Base-by-base conservation (phyloP, 37 sponge, comb jelly and placozoan genomes). In the Ianthella basta region DNA sequence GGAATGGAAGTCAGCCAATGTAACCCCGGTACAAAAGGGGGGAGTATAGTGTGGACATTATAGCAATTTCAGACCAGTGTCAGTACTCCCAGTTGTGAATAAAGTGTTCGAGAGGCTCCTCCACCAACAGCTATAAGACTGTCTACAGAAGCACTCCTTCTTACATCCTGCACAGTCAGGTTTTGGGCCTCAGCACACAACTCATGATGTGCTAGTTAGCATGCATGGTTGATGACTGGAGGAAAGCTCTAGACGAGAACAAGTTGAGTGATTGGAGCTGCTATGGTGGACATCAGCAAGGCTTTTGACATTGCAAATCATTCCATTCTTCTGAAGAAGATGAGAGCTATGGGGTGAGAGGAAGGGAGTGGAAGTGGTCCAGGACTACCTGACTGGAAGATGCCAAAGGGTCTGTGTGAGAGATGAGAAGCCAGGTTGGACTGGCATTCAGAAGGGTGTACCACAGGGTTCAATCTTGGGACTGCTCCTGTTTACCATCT, bases 401-500 rank as follows among this genome's bases (percentile, higher is more conserved):
- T n/a, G 25, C 6, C 82, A 87, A 53, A 38, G 82, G 36, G 74
- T 68, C 16, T 72, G 82, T 72, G 72, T 87, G 6, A 39, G 40
- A 20, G 25, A 27, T n/a, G 70, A 36, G 0, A 38, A 20, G 14
- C 55, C 73, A 16, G 37, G 25, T 15, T 87, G 87, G 74, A 68
- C 27, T 69, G 39, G 39, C 27, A 56, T 87, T 0, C 0, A 67
- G 16, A 77, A 4, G 63, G 86, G 86, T 19, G 80, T 86, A 0
- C 86, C 86, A 13, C 80, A 86, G 68, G 80, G 80, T 12, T 86
- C 86, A 2, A 86, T 86, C 80, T 69, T 86, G 2, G 80, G 80
- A 0, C 86, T 80, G 0, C 69, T 86, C 16, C 80, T 79, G 3
- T 86, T 86, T 34, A 79, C 34, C 54, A 12, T 79, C 19, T 75